Conservation (phyloP, 2,797 vertebrate species). For the Sandelia bainsii region DNA sequence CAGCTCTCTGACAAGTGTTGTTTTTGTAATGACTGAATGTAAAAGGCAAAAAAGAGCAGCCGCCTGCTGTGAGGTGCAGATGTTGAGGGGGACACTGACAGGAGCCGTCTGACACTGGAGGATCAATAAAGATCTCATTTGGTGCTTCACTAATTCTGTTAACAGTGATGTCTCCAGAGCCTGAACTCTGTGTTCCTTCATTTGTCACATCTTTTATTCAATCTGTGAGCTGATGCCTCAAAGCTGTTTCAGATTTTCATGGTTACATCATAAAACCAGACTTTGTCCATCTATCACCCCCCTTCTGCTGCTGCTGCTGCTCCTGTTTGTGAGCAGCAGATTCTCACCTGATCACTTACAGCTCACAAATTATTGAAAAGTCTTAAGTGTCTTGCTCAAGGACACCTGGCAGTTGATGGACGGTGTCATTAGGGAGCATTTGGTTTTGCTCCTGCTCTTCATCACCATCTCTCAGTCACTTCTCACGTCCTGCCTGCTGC, state of each 20-base stretch:
- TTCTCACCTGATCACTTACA: neutral
- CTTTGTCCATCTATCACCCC: neutral
- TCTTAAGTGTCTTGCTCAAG: neutral
- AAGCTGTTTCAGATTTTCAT: neutral
- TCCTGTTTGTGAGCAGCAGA: neutral
- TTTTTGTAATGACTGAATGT: too few relatives aligned
- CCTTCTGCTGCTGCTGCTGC: neutral
- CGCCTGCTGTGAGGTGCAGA: neutral
- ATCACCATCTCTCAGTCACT: neutral
- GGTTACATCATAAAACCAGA: constrained; percentile 10
- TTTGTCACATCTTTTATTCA: constrained; percentile 6
- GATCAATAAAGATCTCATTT: constrained; percentile 49
- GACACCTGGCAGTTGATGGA: neutral
- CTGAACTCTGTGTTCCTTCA: neutral
- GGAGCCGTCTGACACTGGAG: constrained; percentile 10
- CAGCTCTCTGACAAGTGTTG: too few relatives aligned
- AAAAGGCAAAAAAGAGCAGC: neutral
- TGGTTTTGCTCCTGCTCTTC: constrained; percentile 9
- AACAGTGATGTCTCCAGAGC: constrained; percentile 6
- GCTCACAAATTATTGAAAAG: too few relatives aligned
- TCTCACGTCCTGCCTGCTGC: constrained; percentile 15
- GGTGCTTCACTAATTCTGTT: constrained; percentile 35
- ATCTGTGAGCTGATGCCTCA: constrained; percentile 6
- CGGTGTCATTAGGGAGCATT: neutral
- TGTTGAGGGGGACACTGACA: neutral